Evolutionary conservation across 1,140 invertebrate species (phyloP).

Genomic region (Bombyx mandarina): DNA sequence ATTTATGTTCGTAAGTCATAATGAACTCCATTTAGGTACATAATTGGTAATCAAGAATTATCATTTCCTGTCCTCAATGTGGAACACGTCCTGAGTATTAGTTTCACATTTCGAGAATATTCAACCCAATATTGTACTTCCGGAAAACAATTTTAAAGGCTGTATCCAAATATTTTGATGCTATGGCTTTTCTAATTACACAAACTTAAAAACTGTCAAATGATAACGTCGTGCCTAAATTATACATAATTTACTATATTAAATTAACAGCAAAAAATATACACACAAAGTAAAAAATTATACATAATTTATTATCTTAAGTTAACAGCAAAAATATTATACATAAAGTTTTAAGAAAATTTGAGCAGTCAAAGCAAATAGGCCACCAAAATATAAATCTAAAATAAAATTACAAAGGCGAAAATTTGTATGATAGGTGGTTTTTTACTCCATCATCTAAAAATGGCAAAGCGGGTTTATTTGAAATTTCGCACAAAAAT

Average conservation of each 20-base stretch:
- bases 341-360: neutral
- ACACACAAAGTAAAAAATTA: constrained; percentile 28
- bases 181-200: constrained; percentile 25
- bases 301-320: constrained; percentile 4
- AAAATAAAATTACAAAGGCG: neutral
- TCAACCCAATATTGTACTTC: constrained; percentile 6
- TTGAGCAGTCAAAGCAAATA: neutral
- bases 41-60: constrained; percentile 3
- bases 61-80: constrained; percentile 14
- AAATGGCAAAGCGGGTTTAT: too few species aligned
- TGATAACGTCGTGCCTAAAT: constrained; percentile 15
- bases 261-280: constrained; percentile 58
- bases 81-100: constrained; percentile 11
- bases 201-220: constrained; percentile 28
- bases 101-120: constrained; percentile 18
- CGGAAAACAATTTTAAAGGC: constrained; percentile 7
- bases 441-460: too few species aligned
- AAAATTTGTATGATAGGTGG: too few species aligned
- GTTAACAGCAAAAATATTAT: neutral
- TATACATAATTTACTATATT: constrained; percentile 46
- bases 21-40: neutral
- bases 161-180: neutral
- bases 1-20: neutral
- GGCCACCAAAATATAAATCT: neutral
- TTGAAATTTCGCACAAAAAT: too few species aligned